Evolutionary conservation across 2,797 vertebrate genomes (phyloP).

Genomic region (Acanthopagrus latus): DNA sequence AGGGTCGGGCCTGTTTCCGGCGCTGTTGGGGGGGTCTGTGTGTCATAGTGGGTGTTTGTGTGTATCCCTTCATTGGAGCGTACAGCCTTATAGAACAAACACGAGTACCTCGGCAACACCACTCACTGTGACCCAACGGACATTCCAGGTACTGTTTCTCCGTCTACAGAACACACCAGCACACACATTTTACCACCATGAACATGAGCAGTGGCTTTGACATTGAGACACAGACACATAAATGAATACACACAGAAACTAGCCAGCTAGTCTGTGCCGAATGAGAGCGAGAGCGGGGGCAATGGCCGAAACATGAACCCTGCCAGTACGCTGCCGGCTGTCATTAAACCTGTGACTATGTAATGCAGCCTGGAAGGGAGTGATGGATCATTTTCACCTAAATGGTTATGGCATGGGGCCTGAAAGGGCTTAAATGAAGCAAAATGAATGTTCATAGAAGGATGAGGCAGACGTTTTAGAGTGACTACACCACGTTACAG

Average conservation of each 20-base stretch:
- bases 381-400: conserved; percentile 57
- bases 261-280: conserved; percentile 4
- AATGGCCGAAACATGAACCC: conserved; percentile 72
- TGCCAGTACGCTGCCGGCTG: conserved; percentile 56
- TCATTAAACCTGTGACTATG: conserved; percentile 61
- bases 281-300: conserved; percentile 1
- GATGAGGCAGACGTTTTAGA: conserved; percentile 32
- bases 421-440: conserved; percentile 48
- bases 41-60: conserved; percentile 61
- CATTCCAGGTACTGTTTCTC: conserved; percentile 80
- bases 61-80: conserved; percentile 81
- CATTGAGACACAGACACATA: conserved; percentile 64
- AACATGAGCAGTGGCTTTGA: conserved; percentile 71
- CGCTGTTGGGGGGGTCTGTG: conserved; percentile 31
- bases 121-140: conserved; percentile 80
- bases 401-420: conserved; percentile 44
- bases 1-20: conserved; percentile 75
- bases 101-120: conserved; percentile 80
- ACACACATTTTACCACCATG: conserved; percentile 44
- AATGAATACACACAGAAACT: conserved; percentile 32
- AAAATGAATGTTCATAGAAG: conserved; percentile 43
- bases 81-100: conserved; percentile 80
- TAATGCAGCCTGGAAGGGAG: conserved; percentile 51
- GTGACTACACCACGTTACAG: conserved; percentile 11
- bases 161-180: conserved; percentile 62